These are phyloP conservation scores for Lamprotornis superbus DNA, from an alignment of 2,113 vertebrate species.

Conservation along the genomic window DNA sequence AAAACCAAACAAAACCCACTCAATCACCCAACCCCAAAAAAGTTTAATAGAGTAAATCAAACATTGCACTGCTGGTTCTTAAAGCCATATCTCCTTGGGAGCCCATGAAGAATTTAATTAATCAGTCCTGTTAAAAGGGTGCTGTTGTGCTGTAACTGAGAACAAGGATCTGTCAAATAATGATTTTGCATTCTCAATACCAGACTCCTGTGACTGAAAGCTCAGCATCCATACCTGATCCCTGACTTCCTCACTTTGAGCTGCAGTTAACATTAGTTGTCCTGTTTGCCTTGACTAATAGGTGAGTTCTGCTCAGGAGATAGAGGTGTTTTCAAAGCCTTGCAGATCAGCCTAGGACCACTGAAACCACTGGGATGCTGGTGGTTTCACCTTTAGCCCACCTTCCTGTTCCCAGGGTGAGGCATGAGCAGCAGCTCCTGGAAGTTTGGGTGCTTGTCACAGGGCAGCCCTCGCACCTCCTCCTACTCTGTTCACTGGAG, in stretches of 20 bases:
- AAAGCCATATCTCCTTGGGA: neutral
- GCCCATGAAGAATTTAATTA: neutral
- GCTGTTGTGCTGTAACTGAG: neutral
- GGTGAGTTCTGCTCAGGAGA: neutral
- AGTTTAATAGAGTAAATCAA: neutral
- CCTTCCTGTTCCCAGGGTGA: neutral
- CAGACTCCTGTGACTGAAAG: neutral
- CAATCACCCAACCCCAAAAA: accelerated
- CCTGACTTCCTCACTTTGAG: neutral
- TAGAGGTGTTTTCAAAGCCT: neutral
- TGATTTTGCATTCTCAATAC: neutral
- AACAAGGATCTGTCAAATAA: neutral
- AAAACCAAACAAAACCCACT: neutral
- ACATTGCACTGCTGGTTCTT: neutral
- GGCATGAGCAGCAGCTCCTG: neutral
- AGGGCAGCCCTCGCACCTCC: accelerated
- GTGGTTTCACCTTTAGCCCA: neutral
- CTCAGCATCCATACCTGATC: neutral
- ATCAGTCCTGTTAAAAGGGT: neutral
- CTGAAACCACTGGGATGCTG: neutral
- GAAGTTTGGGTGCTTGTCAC: neutral
- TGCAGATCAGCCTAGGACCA: neutral
- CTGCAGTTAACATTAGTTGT: neutral
- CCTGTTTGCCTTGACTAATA: neutral
- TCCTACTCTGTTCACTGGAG: neutral